phyloP scores from a whole-genome alignment of 23 tunicate species.

The Ciona savignyi region DNA sequence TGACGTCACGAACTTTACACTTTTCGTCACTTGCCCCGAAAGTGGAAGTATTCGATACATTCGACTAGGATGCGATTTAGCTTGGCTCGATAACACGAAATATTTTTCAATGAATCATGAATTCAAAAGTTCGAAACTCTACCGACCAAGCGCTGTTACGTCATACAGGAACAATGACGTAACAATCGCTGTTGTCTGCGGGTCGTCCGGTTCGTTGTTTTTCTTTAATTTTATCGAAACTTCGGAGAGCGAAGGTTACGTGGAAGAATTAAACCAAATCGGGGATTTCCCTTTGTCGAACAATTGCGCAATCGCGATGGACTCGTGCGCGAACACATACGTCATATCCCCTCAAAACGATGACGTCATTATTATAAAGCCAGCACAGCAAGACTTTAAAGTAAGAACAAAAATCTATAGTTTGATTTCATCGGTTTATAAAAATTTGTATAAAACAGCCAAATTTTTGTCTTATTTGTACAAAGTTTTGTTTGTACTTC shows the following conservation, averaged over 20 bases:
- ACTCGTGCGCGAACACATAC: neutral
- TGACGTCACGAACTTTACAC: neutral
- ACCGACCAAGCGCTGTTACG: neutral
- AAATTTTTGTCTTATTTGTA: no score
- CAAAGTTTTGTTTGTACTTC: no score
- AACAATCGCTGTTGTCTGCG: neutral
- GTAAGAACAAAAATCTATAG: neutral
- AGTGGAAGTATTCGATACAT: neutral
- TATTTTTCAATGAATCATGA: neutral
- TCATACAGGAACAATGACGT: neutral
- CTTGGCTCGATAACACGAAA: neutral
- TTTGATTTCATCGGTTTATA: no score
- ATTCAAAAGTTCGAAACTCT: neutral
- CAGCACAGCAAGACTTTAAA: neutral
- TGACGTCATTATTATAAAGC: neutral
- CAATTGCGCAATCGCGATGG: neutral
- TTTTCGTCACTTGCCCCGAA: neutral
- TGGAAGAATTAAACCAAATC: neutral
- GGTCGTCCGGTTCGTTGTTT: neutral
- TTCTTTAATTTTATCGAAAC: neutral
- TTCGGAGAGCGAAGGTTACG: neutral
- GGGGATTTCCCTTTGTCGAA: neutral
- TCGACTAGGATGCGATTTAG: neutral
- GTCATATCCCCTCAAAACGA: neutral
- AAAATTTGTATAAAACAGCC: neutral